Conservation (phyloP, 1,140 invertebrate species). For the Amphibalanus amphitrite region DNA sequence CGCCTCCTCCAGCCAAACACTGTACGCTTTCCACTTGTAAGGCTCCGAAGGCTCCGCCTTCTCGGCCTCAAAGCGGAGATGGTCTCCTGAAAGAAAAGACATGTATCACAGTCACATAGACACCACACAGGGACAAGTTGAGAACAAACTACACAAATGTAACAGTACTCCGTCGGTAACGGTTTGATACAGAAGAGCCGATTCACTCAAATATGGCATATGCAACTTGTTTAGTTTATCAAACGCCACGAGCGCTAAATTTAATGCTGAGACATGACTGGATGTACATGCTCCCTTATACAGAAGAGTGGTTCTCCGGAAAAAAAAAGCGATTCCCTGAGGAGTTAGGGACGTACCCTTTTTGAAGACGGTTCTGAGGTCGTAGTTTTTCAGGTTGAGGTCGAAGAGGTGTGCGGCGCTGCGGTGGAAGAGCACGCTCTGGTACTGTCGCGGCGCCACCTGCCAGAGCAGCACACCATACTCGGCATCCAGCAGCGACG, state of each 20-base stretch:
- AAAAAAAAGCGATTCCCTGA: no score
- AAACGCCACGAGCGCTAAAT: no score
- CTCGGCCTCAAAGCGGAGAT: neutral
- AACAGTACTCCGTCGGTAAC: no score
- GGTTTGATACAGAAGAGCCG: no score
- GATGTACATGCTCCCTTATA: no score
- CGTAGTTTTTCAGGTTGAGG: neutral
- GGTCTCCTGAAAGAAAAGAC: neutral
- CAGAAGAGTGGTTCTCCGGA: no score
- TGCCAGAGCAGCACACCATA: neutral
- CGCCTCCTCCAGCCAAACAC: neutral
- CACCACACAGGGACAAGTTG: no score
- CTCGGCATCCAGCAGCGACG: neutral
- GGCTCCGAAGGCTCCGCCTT: neutral
- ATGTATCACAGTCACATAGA: no score
- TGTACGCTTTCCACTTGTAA: neutral
- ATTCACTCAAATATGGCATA: no score
- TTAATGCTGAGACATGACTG: no score
- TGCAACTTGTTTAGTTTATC: no score
- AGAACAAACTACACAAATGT: no score
- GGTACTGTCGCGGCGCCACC: neutral
- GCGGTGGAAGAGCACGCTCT: neutral
- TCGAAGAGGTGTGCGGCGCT: neutral
- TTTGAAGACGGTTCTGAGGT: neutral
- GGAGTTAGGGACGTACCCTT: neutral